phyloP scores from a whole-genome alignment of 2,797 vertebrate species.

The Molossus molossus region DNA sequence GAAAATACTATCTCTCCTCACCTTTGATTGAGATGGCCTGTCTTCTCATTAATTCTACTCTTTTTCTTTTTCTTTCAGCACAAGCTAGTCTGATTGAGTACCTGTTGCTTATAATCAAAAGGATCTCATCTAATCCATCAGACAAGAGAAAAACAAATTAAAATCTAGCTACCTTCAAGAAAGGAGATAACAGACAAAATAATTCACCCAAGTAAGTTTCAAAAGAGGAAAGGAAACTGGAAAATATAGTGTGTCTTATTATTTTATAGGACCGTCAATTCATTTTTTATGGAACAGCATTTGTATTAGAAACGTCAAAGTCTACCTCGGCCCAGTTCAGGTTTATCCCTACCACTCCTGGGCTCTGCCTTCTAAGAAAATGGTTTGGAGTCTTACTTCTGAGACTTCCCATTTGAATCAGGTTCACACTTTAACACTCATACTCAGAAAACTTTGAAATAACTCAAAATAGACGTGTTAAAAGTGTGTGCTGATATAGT shows the following conservation, averaged over 20 bases:
- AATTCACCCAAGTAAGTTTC: constrained; percentile 61
- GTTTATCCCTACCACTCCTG: constrained; percentile 32
- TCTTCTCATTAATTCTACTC: background rate
- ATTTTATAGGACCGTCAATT: constrained; percentile 19
- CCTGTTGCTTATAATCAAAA: background rate
- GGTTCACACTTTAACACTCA: constrained; percentile 70
- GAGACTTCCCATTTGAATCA: constrained; percentile 74
- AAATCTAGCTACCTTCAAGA: constrained; percentile 54
- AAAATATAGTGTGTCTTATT: constrained; percentile 48
- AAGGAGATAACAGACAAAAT: constrained; percentile 70
- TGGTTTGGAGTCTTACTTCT: constrained; percentile 51
- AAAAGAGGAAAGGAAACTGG: constrained; percentile 24
- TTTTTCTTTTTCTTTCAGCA: background rate
- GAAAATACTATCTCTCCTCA: background rate
- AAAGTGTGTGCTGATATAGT: constrained; percentile 64
- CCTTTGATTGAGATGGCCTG: background rate
- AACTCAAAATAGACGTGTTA: constrained; percentile 76
- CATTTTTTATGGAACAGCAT: constrained; percentile 74
- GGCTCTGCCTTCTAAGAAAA: constrained; percentile 66
- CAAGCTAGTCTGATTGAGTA: background rate
- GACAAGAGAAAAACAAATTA: constrained; percentile 54
- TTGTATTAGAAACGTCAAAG: constrained; percentile 71
- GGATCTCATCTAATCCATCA: background rate
- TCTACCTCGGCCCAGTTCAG: constrained; percentile 29
- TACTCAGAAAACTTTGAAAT: constrained; percentile 73